phyloP scores from a whole-genome alignment of 35 echinoderm and acorn worm species.

The Nesometra sesokonis region DNA sequence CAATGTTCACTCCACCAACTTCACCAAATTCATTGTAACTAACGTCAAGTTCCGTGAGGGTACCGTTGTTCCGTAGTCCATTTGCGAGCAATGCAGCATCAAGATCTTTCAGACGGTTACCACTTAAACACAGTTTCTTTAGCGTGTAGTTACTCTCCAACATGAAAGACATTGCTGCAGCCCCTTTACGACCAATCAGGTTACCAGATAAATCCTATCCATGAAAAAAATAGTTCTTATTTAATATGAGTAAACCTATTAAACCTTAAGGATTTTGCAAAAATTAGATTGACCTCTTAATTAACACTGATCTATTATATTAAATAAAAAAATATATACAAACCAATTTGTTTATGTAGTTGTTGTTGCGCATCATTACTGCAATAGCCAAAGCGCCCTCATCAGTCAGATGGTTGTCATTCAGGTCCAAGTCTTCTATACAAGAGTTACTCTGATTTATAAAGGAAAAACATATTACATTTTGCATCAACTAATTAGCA shows the following conservation, averaged over 20 bases:
- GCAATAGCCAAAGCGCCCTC: conserved; percentile 57
- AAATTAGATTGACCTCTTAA: background rate
- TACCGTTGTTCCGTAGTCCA: conserved; percentile 59
- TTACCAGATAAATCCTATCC: conserved; percentile 70
- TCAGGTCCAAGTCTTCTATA: conserved; percentile 63
- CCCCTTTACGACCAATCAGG: conserved; percentile 30
- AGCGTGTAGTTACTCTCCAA: conserved; percentile 74
- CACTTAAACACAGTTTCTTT: conserved; percentile 50
- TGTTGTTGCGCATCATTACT: conserved; percentile 75
- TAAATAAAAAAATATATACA: background rate
- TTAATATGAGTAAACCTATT: background rate
- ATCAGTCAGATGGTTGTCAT: conserved; percentile 61
- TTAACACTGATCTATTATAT: background rate
- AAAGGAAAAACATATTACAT: background rate
- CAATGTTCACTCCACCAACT: conserved; percentile 51
- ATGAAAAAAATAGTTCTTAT: conserved; percentile 5
- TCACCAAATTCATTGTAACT: conserved; percentile 88
- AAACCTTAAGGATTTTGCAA: too few relatives aligned
- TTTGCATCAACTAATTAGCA: too few relatives aligned
- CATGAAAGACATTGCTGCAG: conserved; percentile 53
- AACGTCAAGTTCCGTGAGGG: conserved; percentile 72
- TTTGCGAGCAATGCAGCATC: conserved; percentile 52
- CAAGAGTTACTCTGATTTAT: conserved; percentile 52
- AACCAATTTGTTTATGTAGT: conserved; percentile 74
- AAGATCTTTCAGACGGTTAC: conserved; percentile 77